Evolutionary conservation across 92 coral and sea anemone genomes (phyloP), one percentile per base, ranked within the genome.

Genomic region (Siderastrea radians): DNA sequence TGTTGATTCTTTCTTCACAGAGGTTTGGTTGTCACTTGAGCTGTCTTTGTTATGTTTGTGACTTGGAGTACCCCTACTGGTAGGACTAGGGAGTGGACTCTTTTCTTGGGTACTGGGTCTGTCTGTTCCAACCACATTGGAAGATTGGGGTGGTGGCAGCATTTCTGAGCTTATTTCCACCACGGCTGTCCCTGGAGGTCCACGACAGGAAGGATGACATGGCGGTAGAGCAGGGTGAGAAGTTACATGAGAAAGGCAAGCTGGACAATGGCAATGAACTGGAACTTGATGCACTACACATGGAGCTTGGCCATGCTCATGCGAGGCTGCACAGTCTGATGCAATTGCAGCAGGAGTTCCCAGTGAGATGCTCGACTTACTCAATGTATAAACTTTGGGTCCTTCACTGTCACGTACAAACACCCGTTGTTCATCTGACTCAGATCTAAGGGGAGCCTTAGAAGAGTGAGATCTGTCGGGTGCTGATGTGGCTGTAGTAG

Each of bases 321-420:
- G 86, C 12, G 84, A 63, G 3, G 76, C 48, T 54, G 80, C 6
- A 49, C 88, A 74, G 14, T 76, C 89, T 65, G 87, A 72, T 48
- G 69, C 47, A n/a, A 51, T 52, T 8, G 73, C 72, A 75, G 16
- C 68, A 52, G 72, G 77, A 74, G 72, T 68, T 15, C 70, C 66
- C 26, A 80, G 68, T 7, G 71, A 86, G 65, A 75, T 74, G 80
- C 77, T 86, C 50, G 82, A 77, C 55, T 81, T 90, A 71, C 79
- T 85, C 63, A 82, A 80, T 55, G 79, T 51, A 61, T 78, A 53
- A 14, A 87, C 84, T 78, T 77, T 89, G 49, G 94, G 98, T 3
- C 95, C 96, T 55, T 79, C 89, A 75, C 90, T 82, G 63, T 93
- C 96, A 49, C 84, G 87, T 6, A 92, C 91, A 14, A 85, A 10